Base-by-base conservation (phyloP, 2,113 vertebrate genomes). In the Oriolus oriolus region DNA sequence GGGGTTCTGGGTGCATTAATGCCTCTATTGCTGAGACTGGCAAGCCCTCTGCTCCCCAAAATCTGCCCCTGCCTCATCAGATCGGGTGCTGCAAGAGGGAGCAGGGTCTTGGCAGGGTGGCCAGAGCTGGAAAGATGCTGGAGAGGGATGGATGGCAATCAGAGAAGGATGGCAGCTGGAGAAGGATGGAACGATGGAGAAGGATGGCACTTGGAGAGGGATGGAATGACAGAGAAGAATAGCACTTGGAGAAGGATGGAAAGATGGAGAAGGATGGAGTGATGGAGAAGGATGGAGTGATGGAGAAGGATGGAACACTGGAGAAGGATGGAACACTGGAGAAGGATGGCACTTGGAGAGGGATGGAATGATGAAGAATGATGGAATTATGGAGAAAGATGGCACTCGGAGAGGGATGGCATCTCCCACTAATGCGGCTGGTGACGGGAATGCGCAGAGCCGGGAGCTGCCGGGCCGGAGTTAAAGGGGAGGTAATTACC, bases 381-480 rank as follows among this genome's bases (percentile, higher is more conserved):
- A 35, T 45, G 30, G 41, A n/a, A n/a, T n/a, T n/a, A n/a, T n/a
- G n/a, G 44, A 63, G 39, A n/a, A 66, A 23, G 11, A 35, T 45
- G 30, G 41, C 42, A 44, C 42, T 18, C 8, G 17, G 42, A 44
- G 42, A 44, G 8, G 31, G 8, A 39, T 37, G 54, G 19, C 44
- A 63, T 45, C 52, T 77, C 69, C 11, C 35, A 2, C 37, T 70
- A 59, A 80, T 13, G 52, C 22, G 21, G 35, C 45, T 63, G 54
- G 33, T 0, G 2, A 18, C 0, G 7, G 78, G 63, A 84, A 61
- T 2, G 33, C 8, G 49, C 85, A 47, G 70, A 1, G 1, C 1
- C 1, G 6, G 57, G 66, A 94, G 79, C 88, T 77, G 90, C 60
- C 41, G 6, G 26, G 44, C 52, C 20, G 28, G 28, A 89, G 68